Base-by-base conservation (phyloP, 2,888 invertebrate species). In the Proisotoma minuta region DNA sequence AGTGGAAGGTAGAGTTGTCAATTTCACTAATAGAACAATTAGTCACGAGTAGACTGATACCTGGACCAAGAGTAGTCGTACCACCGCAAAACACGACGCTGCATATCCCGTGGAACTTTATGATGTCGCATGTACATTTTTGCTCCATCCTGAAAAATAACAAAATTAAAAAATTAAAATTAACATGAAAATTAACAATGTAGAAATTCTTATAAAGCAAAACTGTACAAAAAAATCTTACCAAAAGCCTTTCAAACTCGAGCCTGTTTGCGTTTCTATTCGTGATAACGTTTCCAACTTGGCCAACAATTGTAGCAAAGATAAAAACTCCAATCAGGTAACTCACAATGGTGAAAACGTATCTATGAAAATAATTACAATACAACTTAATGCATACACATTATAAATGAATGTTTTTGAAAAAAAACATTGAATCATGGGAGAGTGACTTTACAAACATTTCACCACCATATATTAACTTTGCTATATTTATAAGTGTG, bases 111-210 rank as follows among this genome's bases (percentile, higher is more conserved):
- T 4, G 96, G 96, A 26, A 92, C 92, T 60, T 95, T 95, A 79
- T 96, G 96, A 78, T 95, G 93, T 73, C 95, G 83, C 96, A 97
- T 97, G 76, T 96, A 97, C 27, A 93, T 89, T 79, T 97, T 97
- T 66, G 96, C 96, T 60, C 95, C 95, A 78, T 97, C 96, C 76
- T 82, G 73, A 2, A 70, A 70, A 52, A 48, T 20, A 47, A 50
- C n/a, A n/a, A n/a, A n/a, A n/a, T n/a, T n/a, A n/a, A 43, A 15
- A 48, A 29, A 53, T 22, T 28, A 62, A 23, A 10, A 57, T 24
- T 23, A n/a, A 51, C 58, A 58, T 22, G 59, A 59, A 59, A 26
- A 5, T 4, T 27, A 29, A 27, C 22, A 47, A 49, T 34, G 34
- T 34, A 34, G 15, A 10, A 34, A 34, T 15, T 10, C 34, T 34